Evolutionary conservation across 2,888 invertebrate species (phyloP), one percentile per base, ranked within the genome.

Genomic region (Bedellia somnulentella): DNA sequence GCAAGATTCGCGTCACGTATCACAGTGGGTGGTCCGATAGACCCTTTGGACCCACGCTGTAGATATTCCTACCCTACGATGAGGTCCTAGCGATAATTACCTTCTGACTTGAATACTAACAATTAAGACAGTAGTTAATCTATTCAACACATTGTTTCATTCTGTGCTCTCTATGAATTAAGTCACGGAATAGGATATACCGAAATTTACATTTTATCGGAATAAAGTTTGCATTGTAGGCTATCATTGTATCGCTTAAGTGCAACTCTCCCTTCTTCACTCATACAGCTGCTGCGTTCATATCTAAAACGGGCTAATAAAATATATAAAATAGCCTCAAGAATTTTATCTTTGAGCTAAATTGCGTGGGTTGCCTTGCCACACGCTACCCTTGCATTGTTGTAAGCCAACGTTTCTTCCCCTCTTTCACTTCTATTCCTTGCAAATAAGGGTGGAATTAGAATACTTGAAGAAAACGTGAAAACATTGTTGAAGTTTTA

Each of bases 71-170:
- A 47, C 22, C 28, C 15, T 21, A 15, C 4, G 14, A 29, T 22
- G 29, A 29, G 44, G 41, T 36, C 37, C 41, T 36, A 36, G 38
- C 43, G 46, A 49, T 66, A 61, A 66, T 64, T 60, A 58, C 47
- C 49, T 52, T 48, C 18, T 57, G 64, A 52, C 51, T 47, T 41
- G 66, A 57, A 67, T 68, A 57, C 47, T 37, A 47, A 59, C 49
- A 5, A 6, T 6, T 24, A 12, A 12, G 24, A 12, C 4, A 24
- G n/a, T n/a, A n/a, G n/a, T n/a, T n/a, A n/a, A n/a, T n/a, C n/a
- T n/a, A n/a, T n/a, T n/a, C n/a, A n/a, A n/a, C n/a, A n/a, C n/a
- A n/a, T n/a, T n/a, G n/a, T n/a, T n/a, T n/a, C n/a, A n/a, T n/a
- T n/a, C n/a, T n/a, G n/a, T n/a, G n/a, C n/a, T n/a, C n/a, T n/a